Conservation (phyloP, 2,888 invertebrate species). For the Agriotes lineatus region DNA sequence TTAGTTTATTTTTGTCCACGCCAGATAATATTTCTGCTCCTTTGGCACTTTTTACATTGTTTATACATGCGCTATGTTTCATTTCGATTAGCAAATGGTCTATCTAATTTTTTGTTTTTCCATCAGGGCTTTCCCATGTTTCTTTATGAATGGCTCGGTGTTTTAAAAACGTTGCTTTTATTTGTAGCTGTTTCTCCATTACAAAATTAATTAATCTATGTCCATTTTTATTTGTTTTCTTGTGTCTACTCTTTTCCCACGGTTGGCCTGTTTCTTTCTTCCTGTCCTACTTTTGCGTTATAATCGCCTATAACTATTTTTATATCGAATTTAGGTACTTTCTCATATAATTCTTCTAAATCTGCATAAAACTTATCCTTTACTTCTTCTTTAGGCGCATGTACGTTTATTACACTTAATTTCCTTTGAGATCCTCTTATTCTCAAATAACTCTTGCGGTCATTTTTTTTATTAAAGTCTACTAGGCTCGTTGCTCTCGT, state of each 20-base stretch:
- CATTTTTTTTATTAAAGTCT: too few relatives aligned
- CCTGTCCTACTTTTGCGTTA: conserved; percentile 4
- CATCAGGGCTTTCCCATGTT: background rate
- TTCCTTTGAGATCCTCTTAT: conserved; percentile 2
- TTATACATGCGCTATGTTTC: background rate
- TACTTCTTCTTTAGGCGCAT: conserved; percentile 22
- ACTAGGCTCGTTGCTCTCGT: too few relatives aligned
- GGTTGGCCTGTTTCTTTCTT: background rate
- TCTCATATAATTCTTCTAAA: background rate
- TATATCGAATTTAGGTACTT: conserved; percentile 15
- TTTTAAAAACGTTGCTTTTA: too few relatives aligned
- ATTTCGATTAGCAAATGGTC: background rate
- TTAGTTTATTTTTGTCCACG: background rate
- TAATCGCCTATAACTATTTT: conserved; percentile 9
- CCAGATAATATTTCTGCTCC: background rate
- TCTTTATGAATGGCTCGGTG: background rate
- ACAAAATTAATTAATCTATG: background rate
- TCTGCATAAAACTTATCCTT: conserved; percentile 26
- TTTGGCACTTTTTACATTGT: background rate
- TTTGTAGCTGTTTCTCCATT: background rate
- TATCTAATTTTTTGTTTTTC: background rate
- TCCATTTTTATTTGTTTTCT: background rate
- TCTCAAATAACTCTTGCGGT: too few relatives aligned
- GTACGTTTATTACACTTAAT: conserved; percentile 26
- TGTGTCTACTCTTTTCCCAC: background rate